Evolutionary conservation across 1,140 invertebrate species (phyloP).

Genomic region (Chionoecetes opilio): DNA sequence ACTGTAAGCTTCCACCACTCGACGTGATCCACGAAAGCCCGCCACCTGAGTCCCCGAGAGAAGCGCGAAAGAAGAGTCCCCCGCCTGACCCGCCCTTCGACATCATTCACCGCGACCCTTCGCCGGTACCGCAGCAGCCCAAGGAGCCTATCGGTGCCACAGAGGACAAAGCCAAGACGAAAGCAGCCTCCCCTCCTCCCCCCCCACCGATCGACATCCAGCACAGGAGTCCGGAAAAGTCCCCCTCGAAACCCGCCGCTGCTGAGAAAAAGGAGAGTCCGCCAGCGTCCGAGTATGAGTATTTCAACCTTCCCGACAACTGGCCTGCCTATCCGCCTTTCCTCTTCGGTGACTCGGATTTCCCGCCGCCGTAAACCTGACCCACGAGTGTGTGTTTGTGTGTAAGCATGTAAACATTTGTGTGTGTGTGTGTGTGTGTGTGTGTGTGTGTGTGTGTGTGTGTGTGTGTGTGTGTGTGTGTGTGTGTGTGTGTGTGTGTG

Average conservation of each 20-base stretch:
- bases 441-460: no score
- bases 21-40: constrained; percentile 70
- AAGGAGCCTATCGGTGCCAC: not conserved
- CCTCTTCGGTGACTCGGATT: constrained; percentile 73
- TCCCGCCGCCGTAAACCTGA: constrained; percentile 67
- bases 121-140: not conserved
- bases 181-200: not conserved
- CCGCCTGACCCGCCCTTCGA: constrained; percentile 47
- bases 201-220: constrained; percentile 53
- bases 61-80: constrained; percentile 19
- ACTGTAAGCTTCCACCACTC: constrained; percentile 50
- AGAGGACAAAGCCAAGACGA: not conserved
- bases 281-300: constrained; percentile 71
- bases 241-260: not conserved
- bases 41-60: constrained; percentile 50
- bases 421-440: constrained; percentile 23
- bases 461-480: no score
- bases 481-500: no score
- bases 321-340: constrained; percentile 74
- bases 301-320: constrained; percentile 73
- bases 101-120: constrained; percentile 40
- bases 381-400: constrained; percentile 1
- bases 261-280: constrained; percentile 42
- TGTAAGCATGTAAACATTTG: not conserved
- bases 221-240: constrained; percentile 32